Conservation (phyloP, 2,797 vertebrate genomes). For the Micropoecilia bifurca region DNA sequence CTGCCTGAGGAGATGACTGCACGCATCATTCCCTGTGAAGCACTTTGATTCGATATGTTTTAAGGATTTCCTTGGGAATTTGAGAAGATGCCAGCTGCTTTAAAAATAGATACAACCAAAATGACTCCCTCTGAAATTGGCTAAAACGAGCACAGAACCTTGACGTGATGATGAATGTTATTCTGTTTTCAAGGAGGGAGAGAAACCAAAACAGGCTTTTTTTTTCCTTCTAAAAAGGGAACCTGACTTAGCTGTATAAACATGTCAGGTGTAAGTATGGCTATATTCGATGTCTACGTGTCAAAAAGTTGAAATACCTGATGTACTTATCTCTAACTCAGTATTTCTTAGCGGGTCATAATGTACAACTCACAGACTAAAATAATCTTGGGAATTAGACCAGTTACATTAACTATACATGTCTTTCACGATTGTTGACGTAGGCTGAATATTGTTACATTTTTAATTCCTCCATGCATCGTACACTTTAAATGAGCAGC, state of each 20-base stretch:
- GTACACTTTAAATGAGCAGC: background rate
- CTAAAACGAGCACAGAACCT: background rate
- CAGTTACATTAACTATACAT: background rate
- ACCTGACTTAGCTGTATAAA: background rate
- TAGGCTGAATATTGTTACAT: background rate
- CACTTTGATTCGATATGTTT: slow-evolving; percentile 17
- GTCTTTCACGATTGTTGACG: background rate
- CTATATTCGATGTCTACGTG: background rate
- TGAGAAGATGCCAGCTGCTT: slow-evolving; percentile 25
- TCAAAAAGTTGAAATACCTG: no score
- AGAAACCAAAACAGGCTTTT: background rate
- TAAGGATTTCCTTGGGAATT: slow-evolving; percentile 29
- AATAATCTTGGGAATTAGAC: background rate
- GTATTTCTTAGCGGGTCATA: background rate
- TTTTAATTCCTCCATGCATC: background rate
- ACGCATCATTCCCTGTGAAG: slow-evolving; percentile 24
- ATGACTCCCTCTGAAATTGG: slow-evolving; percentile 17
- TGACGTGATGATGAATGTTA: background rate
- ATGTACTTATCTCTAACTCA: background rate
- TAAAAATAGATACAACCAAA: slow-evolving; percentile 23
- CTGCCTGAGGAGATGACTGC: slow-evolving; percentile 27
- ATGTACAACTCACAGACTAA: background rate
- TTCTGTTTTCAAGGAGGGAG: background rate
- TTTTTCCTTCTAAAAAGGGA: background rate
- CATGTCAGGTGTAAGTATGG: background rate